phyloP scores from a whole-genome alignment of 2,888 invertebrate genomes.

The Elmis aenea region DNA sequence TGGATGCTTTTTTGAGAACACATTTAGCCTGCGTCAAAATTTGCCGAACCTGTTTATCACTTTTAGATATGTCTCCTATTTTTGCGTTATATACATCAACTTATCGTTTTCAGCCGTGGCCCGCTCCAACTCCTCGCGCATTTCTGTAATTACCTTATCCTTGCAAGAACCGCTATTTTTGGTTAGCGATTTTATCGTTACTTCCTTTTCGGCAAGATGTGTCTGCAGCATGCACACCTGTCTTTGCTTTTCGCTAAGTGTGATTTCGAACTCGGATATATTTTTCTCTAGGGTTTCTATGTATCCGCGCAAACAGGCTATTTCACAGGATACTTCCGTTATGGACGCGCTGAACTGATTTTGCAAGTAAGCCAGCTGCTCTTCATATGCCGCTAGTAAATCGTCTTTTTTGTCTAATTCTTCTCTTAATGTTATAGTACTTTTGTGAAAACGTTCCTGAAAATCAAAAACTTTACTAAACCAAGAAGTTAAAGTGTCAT shows the following conservation, averaged over 20 bases:
- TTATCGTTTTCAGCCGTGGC: conserved; percentile 29
- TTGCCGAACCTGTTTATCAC: too few species aligned
- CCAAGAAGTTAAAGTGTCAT: too few species aligned
- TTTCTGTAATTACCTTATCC: conserved; percentile 2
- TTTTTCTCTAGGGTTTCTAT: conserved; percentile 15
- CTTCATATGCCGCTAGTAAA: conserved; percentile 31
- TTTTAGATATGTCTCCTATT: too few species aligned
- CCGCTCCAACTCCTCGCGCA: conserved; percentile 4
- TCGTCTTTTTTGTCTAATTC: conserved; percentile 39
- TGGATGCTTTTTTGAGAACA: too few species aligned
- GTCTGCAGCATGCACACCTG: too few species aligned
- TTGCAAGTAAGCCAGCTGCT: conserved; percentile 32
- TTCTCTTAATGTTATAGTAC: conserved; percentile 33
- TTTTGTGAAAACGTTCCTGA: conserved; percentile 36
- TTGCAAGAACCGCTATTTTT: neutral
- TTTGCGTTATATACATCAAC: conserved; percentile 16
- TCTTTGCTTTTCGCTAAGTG: too few species aligned
- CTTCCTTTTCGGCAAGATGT: neutral
- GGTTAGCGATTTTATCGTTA: neutral
- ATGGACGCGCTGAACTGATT: conserved; percentile 34
- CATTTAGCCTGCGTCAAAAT: too few species aligned
- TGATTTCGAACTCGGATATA: conserved; percentile 4
- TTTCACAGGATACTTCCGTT: conserved; percentile 26
- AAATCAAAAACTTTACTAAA: too few species aligned
- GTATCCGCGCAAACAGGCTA: conserved; percentile 7